Evolutionary conservation across 2,113 vertebrate genomes (phyloP).

Genomic region (Nerophis lumbriciformis): DNA sequence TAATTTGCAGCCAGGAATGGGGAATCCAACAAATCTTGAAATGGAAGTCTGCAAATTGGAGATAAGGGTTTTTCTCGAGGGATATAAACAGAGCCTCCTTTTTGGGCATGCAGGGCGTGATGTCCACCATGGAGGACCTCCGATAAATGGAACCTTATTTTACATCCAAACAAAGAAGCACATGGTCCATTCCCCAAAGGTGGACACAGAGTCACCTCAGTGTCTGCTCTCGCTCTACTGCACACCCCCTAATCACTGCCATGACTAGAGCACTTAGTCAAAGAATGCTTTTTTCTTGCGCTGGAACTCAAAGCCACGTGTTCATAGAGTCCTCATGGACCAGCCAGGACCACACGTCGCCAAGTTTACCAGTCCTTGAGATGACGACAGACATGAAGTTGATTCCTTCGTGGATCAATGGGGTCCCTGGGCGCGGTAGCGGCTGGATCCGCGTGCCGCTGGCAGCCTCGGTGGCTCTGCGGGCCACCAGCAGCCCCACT

Average conservation of each 20-base stretch:
- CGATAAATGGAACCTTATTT: slow-evolving; percentile 54
- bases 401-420: slow-evolving; percentile 2
- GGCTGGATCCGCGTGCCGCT: slow-evolving; percentile 24
- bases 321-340: slow-evolving; percentile 30
- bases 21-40: slow-evolving; percentile 46
- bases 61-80: slow-evolving; percentile 44
- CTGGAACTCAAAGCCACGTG: slow-evolving; percentile 46
- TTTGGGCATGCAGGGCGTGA: slow-evolving; percentile 40
- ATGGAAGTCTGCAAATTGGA: slow-evolving; percentile 45
- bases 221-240: slow-evolving; percentile 46
- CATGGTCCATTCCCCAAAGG: slow-evolving; percentile 48
- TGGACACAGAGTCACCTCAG: slow-evolving; percentile 29
- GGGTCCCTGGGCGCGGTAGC: slow-evolving; percentile 5
- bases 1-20: slow-evolving; percentile 23
- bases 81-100: slow-evolving; percentile 12
- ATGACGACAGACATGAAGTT: slow-evolving; percentile 3
- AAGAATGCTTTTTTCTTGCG: slow-evolving; percentile 61
- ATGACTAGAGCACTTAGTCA: slow-evolving; percentile 59
- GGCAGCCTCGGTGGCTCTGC: slow-evolving; percentile 30
- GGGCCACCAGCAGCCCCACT: slow-evolving; percentile 41
- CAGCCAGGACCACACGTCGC: slow-evolving; percentile 7
- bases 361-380: slow-evolving; percentile 11
- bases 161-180: slow-evolving; percentile 44
- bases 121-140: slow-evolving; percentile 44
- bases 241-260: slow-evolving; percentile 59